phyloP scores from a whole-genome alignment of 2,797 vertebrate genomes.

The Dendrocincla tyrannina region DNA sequence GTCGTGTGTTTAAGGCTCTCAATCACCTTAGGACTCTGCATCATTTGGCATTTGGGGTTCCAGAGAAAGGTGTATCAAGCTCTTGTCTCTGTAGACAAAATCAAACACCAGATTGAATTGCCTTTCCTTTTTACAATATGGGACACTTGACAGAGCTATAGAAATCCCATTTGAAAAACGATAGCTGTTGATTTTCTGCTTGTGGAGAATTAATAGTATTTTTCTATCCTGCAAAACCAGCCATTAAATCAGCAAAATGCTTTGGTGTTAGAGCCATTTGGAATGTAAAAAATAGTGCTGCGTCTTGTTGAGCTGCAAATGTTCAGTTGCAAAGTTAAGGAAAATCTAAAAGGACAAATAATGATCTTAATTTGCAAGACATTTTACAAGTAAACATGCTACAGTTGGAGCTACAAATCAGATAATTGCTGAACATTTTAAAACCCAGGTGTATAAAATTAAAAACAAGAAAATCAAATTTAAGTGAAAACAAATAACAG shows the following conservation, averaged over 20 bases:
- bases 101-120: conserved; percentile 2
- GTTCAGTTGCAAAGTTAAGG: conserved; percentile 16
- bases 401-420: conserved; percentile 44
- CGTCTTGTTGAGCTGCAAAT: conserved; percentile 21
- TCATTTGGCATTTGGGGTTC: background rate
- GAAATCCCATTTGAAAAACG: conserved; percentile 43
- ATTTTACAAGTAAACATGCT: conserved; percentile 42
- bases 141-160: conserved; percentile 29
- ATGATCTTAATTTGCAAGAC: conserved; percentile 50
- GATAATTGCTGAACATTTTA: conserved; percentile 49
- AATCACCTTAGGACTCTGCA: background rate
- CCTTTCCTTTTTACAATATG: background rate
- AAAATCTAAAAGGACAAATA: conserved; percentile 10
- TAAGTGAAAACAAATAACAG: conserved; percentile 7
- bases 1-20: background rate
- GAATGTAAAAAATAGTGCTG: conserved; percentile 32
- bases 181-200: conserved; percentile 64
- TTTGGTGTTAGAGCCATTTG: conserved; percentile 3
- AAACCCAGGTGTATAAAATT: conserved; percentile 21
- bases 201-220: conserved; percentile 55
- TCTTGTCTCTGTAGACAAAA: background rate
- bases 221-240: conserved; percentile 40
- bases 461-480: conserved; percentile 44
- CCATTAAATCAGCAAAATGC: conserved; percentile 51
- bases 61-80: background rate